Percentiles rank a stretch among this genome's conserved stretches.
phyloP scores from a whole-genome alignment of 2,797 vertebrate species.

The Hemibagrus guttatus region DNA sequence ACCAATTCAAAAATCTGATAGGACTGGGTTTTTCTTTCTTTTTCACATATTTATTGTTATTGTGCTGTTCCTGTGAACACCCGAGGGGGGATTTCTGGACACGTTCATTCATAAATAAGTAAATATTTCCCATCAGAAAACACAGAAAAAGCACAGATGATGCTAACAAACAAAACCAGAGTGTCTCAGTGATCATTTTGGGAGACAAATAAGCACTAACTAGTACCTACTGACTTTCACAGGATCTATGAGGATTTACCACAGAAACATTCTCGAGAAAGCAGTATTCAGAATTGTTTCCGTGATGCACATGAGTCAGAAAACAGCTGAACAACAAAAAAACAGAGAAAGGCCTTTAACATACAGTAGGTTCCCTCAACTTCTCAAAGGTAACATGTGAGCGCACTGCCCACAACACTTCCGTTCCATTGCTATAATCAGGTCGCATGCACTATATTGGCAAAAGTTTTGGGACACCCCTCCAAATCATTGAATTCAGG shows the following conservation, averaged over 20 bases:
- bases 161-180: not conserved
- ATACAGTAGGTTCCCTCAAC: not conserved
- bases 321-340: not conserved
- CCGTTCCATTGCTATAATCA: not conserved
- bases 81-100: conserved; percentile 21
- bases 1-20: not conserved
- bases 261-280: not conserved
- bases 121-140: not conserved
- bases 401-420: not conserved
- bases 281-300: not conserved
- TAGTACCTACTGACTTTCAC: not conserved
- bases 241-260: not conserved
- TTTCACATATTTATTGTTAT: conserved; percentile 14
- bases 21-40: not conserved
- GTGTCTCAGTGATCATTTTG: not conserved
- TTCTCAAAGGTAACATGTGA: not conserved
- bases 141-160: not conserved
- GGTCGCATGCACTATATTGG: not conserved
- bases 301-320: not conserved
- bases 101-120: not conserved
- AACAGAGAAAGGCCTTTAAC: no score
- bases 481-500: no score
- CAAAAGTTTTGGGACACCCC: no score
- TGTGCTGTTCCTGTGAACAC: conserved; percentile 36
- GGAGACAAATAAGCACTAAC: not conserved